Evolutionary conservation across 2,797 vertebrate genomes (phyloP), one percentile per base, ranked within the genome.

Genomic region (Epinephelus awoara): DNA sequence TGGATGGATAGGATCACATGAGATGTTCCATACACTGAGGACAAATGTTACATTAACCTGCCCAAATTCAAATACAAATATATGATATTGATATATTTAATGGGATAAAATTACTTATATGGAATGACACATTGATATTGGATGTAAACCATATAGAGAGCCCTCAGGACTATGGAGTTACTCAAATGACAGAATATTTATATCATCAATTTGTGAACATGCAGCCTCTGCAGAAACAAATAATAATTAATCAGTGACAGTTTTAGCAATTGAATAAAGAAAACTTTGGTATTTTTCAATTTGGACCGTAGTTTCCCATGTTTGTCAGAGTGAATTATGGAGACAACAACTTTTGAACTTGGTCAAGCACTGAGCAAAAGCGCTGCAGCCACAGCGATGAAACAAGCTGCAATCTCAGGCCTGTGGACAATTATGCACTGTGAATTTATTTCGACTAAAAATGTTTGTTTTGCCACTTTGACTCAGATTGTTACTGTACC

Each of bases 1-100:
- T 47, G 52, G 72, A 81, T 77, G 67, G 61, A 74, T 52, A 71
- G 72, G 74, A 67, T 78, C 66, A 82, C 52, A 52, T 52, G 49
- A 71, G 34, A 76, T 21, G 19, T 75, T 78, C 64, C 49, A 23
- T 57, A 64, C 61, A 59, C 23, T 40, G 56, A 63, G 40, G 76
- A 27, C 15, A 50, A 56, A 73, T 72, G 58, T 82, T 42, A 75
- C 13, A 47, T 50, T 34, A 59, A 65, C 25, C 18, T 18, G 34
- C 69, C 72, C 56, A 62, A 83, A 82, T 19, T n/a, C 44, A 67
- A 62, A 79, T 52, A 79, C 27, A 71, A 56, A 86, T 66, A 64
- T 80, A 27, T 44, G 17, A 72, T 61, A 67, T 19, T 63, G 38
- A 66, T 72, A 38, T 75, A 71, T 67, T 82, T 79, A 76, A 72